These are phyloP conservation scores for Lutraria lutraria DNA, from an alignment of 2,888 invertebrate genomes.

Conservation along the genomic window DNA sequence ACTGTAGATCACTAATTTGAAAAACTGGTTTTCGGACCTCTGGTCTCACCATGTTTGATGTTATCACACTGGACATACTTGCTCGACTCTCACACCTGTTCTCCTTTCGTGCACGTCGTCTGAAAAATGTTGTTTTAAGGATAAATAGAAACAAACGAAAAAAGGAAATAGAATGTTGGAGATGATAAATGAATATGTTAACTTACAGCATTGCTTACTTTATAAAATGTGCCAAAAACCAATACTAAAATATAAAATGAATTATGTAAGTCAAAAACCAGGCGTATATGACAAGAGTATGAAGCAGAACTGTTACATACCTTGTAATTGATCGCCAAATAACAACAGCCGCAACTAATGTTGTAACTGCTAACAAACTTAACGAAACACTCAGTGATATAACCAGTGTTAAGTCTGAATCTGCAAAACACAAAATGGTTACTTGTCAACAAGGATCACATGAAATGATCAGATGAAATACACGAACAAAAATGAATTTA, in stretches of 20 bases:
- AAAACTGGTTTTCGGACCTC: background rate
- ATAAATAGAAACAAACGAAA: background rate
- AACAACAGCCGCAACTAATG: background rate
- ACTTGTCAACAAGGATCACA: too few relatives aligned
- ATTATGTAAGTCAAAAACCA: background rate
- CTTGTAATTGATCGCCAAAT: background rate
- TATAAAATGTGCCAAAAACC: background rate
- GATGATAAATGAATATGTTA: background rate
- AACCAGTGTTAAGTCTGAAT: background rate
- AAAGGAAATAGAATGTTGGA: background rate
- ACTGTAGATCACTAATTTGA: background rate
- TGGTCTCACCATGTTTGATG: slow-evolving; percentile 4
- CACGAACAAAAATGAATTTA: too few relatives aligned
- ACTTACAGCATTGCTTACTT: background rate
- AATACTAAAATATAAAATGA: too few relatives aligned
- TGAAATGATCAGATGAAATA: too few relatives aligned
- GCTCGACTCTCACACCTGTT: background rate
- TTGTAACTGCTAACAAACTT: background rate
- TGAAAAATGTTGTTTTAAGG: too few relatives aligned
- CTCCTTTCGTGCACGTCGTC: background rate
- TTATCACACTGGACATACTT: background rate
- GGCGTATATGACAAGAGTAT: background rate
- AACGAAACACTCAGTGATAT: background rate
- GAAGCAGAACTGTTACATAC: background rate
- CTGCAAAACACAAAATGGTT: background rate